A percentile compares a stretch with the other conserved stretches of the same genome.
Conservation (phyloP, 2,113 vertebrate genomes). For the Misgurnus anguillicaudatus region DNA sequence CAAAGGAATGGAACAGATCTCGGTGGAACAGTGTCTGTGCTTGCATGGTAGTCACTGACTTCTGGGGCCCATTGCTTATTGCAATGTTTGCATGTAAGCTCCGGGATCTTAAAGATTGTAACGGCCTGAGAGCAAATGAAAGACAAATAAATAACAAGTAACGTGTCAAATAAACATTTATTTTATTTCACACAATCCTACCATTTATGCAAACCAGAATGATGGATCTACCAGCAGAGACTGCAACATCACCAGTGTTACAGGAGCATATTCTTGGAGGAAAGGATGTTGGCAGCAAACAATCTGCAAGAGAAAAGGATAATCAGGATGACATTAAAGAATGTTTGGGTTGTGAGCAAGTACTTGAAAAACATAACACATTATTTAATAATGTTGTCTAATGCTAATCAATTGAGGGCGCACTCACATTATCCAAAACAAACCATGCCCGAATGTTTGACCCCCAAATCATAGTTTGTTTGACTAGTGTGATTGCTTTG, state of each 20-base stretch:
- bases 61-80: constrained; percentile 24
- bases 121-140: neutral
- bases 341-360: constrained; percentile 1
- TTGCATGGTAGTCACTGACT: constrained; percentile 22
- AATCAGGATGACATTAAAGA: neutral
- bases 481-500: too few species aligned
- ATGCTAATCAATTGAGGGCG: too few species aligned
- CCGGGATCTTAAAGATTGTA: neutral
- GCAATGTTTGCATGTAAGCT: constrained; percentile 26
- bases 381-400: neutral
- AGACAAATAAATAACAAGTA: constrained; percentile 2
- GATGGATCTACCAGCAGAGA: neutral
- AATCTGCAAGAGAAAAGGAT: neutral
- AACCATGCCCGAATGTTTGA: too few species aligned
- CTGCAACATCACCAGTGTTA: constrained; percentile 3
- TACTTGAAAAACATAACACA: neutral
- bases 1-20: constrained; percentile 27
- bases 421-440: too few species aligned
- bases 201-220: constrained; percentile 12
- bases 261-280: neutral
- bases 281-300: constrained; percentile 18
- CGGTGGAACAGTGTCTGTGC: constrained; percentile 18
- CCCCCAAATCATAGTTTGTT: too few species aligned
- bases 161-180: neutral
- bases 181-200: neutral